Evolutionary conservation across 2,888 invertebrate genomes (phyloP).

Genomic region (Acleris sparsana): DNA sequence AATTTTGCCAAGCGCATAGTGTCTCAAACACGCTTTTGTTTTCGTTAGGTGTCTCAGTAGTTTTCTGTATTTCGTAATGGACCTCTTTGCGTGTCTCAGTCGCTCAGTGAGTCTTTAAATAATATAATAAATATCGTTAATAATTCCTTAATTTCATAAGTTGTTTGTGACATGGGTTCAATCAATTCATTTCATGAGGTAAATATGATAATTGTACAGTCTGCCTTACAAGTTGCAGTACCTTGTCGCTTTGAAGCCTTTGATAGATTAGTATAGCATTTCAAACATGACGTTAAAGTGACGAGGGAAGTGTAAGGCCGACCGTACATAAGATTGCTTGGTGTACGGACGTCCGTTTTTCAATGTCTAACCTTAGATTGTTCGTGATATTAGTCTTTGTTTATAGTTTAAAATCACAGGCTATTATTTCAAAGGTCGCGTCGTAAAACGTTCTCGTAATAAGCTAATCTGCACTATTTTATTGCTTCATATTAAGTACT

Average conservation of each 20-base stretch:
- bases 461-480: slow-evolving; percentile 23
- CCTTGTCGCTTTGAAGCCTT: too few species aligned
- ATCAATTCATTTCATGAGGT: slow-evolving; percentile 6
- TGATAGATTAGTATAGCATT: too few species aligned
- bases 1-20: neutral
- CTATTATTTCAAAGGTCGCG: slow-evolving; percentile 15
- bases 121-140: neutral
- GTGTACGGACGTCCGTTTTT: slow-evolving; percentile 1
- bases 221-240: neutral
- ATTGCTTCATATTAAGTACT: slow-evolving; percentile 28
- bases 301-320: too few species aligned
- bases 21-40: slow-evolving; percentile 14
- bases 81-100: slow-evolving; percentile 28
- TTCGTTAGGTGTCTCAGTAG: slow-evolving; percentile 28
- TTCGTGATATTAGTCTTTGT: slow-evolving; percentile 2
- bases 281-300: too few species aligned
- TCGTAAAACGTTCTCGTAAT: neutral
- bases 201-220: neutral
- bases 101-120: slow-evolving; percentile 28
- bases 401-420: slow-evolving; percentile 6
- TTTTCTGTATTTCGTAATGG: slow-evolving; percentile 26
- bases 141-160: neutral
- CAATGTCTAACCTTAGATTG: slow-evolving; percentile 7
- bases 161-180: slow-evolving; percentile 10
- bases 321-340: neutral